These are phyloP conservation scores for Herpetotheres cachinnans DNA, from an alignment of 2,113 vertebrate species.

Conservation along the genomic window DNA sequence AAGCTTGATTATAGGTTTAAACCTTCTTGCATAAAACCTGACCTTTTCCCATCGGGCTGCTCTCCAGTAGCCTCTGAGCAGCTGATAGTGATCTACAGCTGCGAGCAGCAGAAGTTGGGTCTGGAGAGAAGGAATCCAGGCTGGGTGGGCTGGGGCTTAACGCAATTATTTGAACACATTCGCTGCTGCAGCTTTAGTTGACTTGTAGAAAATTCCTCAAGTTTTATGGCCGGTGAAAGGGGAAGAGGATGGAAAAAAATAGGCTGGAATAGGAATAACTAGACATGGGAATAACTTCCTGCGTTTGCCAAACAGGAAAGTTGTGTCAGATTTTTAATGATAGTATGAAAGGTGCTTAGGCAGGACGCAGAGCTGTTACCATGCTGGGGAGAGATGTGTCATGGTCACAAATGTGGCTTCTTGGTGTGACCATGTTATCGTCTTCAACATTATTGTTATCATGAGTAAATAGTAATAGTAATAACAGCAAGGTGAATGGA, in stretches of 20 bases:
- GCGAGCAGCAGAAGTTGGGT: background rate
- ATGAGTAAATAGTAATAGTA: background rate
- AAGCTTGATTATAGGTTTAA: slow-evolving; percentile 49
- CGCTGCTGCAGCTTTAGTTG: background rate
- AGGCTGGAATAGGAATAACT: background rate
- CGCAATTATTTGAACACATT: background rate
- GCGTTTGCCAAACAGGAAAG: background rate
- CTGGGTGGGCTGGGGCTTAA: background rate
- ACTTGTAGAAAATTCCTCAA: background rate
- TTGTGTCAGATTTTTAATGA: background rate
- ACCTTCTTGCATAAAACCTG: slow-evolving; percentile 42
- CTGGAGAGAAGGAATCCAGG: slow-evolving; percentile 14
- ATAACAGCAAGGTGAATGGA: background rate
- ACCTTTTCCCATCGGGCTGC: slow-evolving; percentile 25
- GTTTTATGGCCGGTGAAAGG: background rate
- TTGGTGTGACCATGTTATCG: background rate
- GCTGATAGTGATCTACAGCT: background rate
- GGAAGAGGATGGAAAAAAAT: background rate
- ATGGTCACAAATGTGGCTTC: background rate
- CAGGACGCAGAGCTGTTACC: background rate
- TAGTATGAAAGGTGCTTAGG: rapidly evolving
- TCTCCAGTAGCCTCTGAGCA: slow-evolving; percentile 12
- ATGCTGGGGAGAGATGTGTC: background rate
- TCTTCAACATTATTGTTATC: too few species aligned
- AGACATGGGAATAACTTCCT: background rate